These are phyloP conservation scores for Drosophila nigromelanica DNA, from an alignment of 1,140 invertebrate species.

Conservation along the genomic window DNA sequence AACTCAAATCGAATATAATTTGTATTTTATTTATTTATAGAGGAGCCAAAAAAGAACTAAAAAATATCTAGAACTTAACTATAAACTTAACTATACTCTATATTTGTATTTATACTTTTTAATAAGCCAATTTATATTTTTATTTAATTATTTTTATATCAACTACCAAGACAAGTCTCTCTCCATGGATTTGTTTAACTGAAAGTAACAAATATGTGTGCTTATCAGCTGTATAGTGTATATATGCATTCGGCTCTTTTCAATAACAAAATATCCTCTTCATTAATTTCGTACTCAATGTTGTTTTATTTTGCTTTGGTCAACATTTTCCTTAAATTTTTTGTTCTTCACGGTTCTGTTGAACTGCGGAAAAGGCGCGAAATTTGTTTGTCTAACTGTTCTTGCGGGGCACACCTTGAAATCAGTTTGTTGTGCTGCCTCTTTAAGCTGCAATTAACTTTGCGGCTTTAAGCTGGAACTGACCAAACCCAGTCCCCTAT, in stretches of 20 bases:
- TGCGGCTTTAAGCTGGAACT: constrained; percentile 55
- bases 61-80: no score
- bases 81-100: no score
- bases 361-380: constrained; percentile 60
- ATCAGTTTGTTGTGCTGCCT: constrained; percentile 65
- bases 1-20: no score
- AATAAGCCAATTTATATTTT: no score
- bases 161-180: no score
- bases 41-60: no score
- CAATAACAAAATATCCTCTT: not conserved
- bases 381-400: constrained; percentile 70
- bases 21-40: no score
- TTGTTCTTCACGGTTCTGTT: not conserved
- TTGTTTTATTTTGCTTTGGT: constrained; percentile 46
- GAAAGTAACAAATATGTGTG: no score
- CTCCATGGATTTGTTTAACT: no score
- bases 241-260: not conserved
- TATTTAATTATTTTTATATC: no score
- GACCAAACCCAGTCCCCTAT: constrained; percentile 25
- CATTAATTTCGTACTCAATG: constrained; percentile 10
- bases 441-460: constrained; percentile 81
- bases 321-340: constrained; percentile 42
- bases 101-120: no score
- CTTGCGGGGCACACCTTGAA: constrained; percentile 57
- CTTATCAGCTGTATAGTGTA: constrained; percentile 10